Percentiles rank a stretch among this genome's conserved stretches.
These are phyloP conservation scores for Isoperla grammatica DNA, from an alignment of 2,888 invertebrate species.

Conservation along the genomic window DNA sequence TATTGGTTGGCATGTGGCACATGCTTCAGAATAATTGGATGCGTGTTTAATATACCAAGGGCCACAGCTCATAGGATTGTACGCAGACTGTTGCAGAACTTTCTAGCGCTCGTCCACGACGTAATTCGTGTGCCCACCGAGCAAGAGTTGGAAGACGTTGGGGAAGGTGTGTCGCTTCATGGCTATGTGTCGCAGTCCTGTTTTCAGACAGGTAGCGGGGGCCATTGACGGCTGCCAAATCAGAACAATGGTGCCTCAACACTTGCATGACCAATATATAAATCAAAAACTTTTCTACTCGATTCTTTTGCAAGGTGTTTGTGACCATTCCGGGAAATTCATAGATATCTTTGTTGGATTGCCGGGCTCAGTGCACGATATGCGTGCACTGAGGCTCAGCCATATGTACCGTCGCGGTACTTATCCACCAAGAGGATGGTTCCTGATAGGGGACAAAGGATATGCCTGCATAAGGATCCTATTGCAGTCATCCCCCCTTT, in stretches of 20 bases:
- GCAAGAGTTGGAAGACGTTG: no score
- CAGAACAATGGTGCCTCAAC: slow-evolving; percentile 21
- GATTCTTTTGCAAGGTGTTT: slow-evolving; percentile 19
- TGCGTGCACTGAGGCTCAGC: not conserved
- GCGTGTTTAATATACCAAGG: no score
- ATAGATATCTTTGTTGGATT: slow-evolving; percentile 5
- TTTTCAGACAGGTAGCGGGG: not conserved
- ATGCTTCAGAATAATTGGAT: no score
- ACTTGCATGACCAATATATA: slow-evolving; percentile 27
- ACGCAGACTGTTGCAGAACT: no score
- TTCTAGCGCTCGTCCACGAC: no score
- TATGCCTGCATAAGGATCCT: not conserved
- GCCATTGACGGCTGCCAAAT: slow-evolving; percentile 1
- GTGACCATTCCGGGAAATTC: not conserved
- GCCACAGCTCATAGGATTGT: no score
- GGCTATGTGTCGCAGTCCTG: no score
- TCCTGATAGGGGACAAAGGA: not conserved
- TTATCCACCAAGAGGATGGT: slow-evolving; percentile 3
- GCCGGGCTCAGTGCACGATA: slow-evolving; percentile 12
- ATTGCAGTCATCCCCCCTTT: no score
- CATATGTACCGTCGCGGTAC: not conserved
- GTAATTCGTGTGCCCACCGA: no score
- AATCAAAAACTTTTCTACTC: slow-evolving; percentile 32
- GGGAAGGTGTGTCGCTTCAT: no score
- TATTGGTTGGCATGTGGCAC: no score